Evolutionary conservation across 2,113 vertebrate species (phyloP), one percentile per base, ranked within the genome.

Genomic region (Nothocercus nigrocapillus): DNA sequence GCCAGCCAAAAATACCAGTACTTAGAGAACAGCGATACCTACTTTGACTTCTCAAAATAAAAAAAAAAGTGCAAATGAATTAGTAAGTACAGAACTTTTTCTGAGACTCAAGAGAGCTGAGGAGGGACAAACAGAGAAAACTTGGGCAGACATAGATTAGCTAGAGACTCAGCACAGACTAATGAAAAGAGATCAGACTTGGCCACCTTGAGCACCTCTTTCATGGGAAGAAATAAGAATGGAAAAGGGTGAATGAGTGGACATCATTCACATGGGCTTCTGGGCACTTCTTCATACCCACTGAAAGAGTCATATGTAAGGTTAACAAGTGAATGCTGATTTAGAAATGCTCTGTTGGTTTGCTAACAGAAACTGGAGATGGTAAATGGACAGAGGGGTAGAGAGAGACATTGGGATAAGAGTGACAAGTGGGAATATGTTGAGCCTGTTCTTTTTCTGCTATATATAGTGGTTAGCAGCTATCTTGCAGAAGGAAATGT

Each of bases 391-490:
- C 92, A 90, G 72, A 77, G 78, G 19, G 81, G 28, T 80, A 85
- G 62, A 90, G 79, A 93, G 88, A 95, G 86, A 92, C 92, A 87
- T 88, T 77, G 45, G 56, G 90, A 85, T 88, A 84, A 72, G 82
- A 93, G 80, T 93, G 95, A 93, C 95, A 89, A 94, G 90, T 73
- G 69, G 94, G 80, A 95, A 96, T 90, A 94, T 95, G 88, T 94
- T 86, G 69, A 86, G 93, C 74, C 78, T 54, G 74, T 89, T 95
- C 92, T 92, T 73, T 54, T 93, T 92, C 77, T 92, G 77, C 95
- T 96, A 96, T 95, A 92, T 93, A 92, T 95, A 96, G 94, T 63
- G 93, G 34, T 58, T 92, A 93, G 90, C 53, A 7, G 95, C 78
- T 90, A 66, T 94, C 69, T 47, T 94, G 86, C 83, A 95, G 95